Evolutionary conservation across 2,888 invertebrate species (phyloP), one percentile per base, ranked within the genome.

Genomic region (Xylota segnis): DNA sequence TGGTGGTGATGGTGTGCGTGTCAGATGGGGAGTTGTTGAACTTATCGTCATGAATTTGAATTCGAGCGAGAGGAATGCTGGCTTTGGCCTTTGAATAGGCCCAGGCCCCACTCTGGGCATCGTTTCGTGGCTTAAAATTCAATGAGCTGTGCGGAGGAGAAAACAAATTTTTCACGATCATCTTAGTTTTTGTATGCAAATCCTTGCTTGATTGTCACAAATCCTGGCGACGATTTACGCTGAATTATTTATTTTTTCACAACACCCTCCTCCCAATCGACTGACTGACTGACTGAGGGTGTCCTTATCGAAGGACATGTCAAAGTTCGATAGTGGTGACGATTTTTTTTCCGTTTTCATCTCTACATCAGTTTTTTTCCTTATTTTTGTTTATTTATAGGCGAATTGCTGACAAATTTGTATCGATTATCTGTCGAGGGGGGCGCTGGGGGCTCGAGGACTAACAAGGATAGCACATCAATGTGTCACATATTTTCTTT

Each of bases 11-110:
- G 29, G 40, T 50, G 66, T 50, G 52, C n/a, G 37, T 54, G 43
- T 52, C 0, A n/a, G 58, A 16, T 18, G 9, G 32, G 16, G 70
- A 59, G 52, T 83, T 72, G 81, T 81, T 71, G 71, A 59, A 45
- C 52, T 71, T 52, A 32, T 59, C 54, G 82, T 72, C 81, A 77
- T 86, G 86, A 82, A 82, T 86, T 72, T 72, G 79, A 79, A 72
- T 43, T 77, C 18, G 32, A 45, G 40, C 12, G 12, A 29, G 18
- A 54, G 54, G 54, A 54, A 61, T 52, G 45, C 27, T 43, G 32
- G 65, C 32, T 50, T 77, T 27, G 40, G 47, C 18, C 58, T 77
- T 63, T 63, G 61, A 61, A 58, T 58, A 34, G 66, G 68, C 43
- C 50, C 32, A 9, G 0, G 2, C n/a, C 16, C 14, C 32, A 12